phyloP scores from a whole-genome alignment of 1,140 invertebrate species.

The Papilio machaon region DNA sequence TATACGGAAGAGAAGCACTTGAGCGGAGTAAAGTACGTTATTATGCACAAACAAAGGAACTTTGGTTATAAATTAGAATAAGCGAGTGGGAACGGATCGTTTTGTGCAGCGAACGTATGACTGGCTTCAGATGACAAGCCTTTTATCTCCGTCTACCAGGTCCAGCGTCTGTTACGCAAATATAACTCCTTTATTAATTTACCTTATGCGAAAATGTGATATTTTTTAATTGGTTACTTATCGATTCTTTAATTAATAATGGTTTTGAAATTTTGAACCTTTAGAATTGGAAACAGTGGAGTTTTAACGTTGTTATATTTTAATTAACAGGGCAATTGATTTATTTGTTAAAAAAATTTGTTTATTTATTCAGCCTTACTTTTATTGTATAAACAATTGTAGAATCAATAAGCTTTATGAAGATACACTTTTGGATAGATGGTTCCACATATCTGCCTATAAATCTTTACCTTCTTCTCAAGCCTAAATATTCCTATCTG shows the following conservation, averaged over 20 bases:
- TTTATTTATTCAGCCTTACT: background rate
- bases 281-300: background rate
- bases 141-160: constrained; percentile 19
- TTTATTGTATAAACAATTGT: no score
- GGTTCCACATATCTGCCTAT: background rate
- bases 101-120: constrained; percentile 13
- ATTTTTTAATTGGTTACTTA: background rate
- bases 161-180: background rate
- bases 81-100: constrained; percentile 12
- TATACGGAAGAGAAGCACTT: constrained; percentile 13
- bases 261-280: background rate
- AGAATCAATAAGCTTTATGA: no score
- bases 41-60: constrained; percentile 23
- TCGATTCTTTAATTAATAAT: background rate
- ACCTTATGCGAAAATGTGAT: background rate
- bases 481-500: constrained; percentile 3
- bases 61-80: constrained; percentile 24
- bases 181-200: background rate
- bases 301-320: no score
- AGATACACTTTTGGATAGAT: background rate
- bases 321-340: background rate
- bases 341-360: background rate
- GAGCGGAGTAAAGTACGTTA: constrained; percentile 19
- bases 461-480: background rate
- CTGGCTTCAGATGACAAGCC: constrained; percentile 21